Evolutionary conservation across 2,888 invertebrate species (phyloP), one percentile per base, ranked within the genome.

Genomic region (Amphiduros pacificus): DNA sequence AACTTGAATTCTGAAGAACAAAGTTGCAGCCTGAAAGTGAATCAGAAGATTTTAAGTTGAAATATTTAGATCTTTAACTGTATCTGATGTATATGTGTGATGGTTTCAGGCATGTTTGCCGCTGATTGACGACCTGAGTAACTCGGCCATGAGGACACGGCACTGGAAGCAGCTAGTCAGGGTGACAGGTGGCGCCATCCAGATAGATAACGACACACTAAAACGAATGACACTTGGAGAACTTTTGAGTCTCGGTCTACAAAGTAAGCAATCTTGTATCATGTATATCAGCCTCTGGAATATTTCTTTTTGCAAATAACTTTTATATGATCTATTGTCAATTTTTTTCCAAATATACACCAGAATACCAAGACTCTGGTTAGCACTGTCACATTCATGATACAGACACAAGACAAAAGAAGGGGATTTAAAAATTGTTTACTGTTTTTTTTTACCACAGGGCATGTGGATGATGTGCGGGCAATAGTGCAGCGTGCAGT

Each of bases 101-200:
- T 41, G 55, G 6, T 65, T 65, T 22, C 67, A 81, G 79, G 73
- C 73, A 9, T 81, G 80, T 69, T 69, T 82, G 29, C 80, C 80
- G 0, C 61, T 82, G 64, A 79, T 82, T 36, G 80, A 80, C 64
- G 79, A 82, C 68, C 73, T 82, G 55, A 77, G 77, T 61, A 81
- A 81, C 66, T 77, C 81, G 17, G 81, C 82, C 14, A 80, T 82
- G 80, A 73, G 81, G 59, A 81, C 82, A 0, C 71, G 82, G 9
- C 82, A 82, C 70, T 81, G 81, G 81, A 82, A 82, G 65, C 81
- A 82, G 69, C 69, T 82, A 54, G 79, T 82, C 3, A 67, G 81
- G 4, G 78, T 80, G 22, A 81, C 81, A 4, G 81, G 80, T n/a
- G 80, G 79, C 1, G 77, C 76, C 17, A 69, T 80, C 41, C 77